Evolutionary conservation across 2,113 vertebrate species (phyloP), one percentile per base, ranked within the genome.

Genomic region (Myrmecobius fasciatus): DNA sequence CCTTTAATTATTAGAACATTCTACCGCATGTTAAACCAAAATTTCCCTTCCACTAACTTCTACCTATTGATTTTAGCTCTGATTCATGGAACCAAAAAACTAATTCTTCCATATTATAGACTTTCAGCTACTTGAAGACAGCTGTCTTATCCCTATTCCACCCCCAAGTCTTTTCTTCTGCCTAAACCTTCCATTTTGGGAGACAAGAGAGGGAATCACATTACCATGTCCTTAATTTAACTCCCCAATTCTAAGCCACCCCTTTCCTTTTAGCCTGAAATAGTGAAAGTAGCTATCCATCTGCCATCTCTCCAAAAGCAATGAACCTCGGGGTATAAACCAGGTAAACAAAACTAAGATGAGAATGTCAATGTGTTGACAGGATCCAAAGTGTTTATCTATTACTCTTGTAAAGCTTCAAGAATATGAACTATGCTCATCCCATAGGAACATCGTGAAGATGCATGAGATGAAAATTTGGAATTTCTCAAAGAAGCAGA

Each of bases 401-500:
- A 43, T 97, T 89, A 22, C 8, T 96, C 91, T 92, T 94, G 3
- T 75, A 53, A 95, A 96, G 83, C 0, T 51, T 95, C 56, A 52
- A 93, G 25, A 14, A 2, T 12, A 36, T 52, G 94, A 75, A 90
- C n/a, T 22, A 52, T 89, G 28, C 89, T 48, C 48, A 54, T 53
- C 90, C 91, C 47, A 25, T 3, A 89, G 52, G 91, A 92, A 53
- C 48, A 24, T 31, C 54, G 1, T 75, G 53, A 92, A 22, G 91
- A 92, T 25, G n/a, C 47, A 83, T 83, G n/a, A 8, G n/a, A 83
- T 83, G 67, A 43, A 43, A 83, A 8, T 7, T 43, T 31, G 22
- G 60, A 75, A 43, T 43, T 83, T 89, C 43, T 91, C 67, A 83
- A 54, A 53, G 52, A 93, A 91, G 26, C 92, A 89, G 53, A 22